Conservation (phyloP, 2,888 invertebrate species). For the Drosophila maculinotata region DNA sequence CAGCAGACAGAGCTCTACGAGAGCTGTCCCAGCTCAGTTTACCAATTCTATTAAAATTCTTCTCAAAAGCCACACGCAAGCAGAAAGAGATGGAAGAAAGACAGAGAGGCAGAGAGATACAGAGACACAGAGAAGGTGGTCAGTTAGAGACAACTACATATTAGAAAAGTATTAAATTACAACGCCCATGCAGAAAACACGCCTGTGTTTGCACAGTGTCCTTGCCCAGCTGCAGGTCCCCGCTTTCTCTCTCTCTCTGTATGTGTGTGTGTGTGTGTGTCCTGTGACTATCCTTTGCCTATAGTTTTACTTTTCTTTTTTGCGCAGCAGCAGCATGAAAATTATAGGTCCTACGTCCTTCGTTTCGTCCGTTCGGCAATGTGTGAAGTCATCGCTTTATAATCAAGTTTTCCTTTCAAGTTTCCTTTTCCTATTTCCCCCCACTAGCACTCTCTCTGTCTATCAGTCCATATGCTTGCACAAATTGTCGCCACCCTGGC, state of each 20-base stretch:
- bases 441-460: neutral
- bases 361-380: constrained; percentile 58
- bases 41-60: constrained; percentile 81
- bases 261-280: constrained; percentile 6
- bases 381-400: constrained; percentile 84
- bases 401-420: constrained; percentile 83
- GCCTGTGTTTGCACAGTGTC: constrained; percentile 75
- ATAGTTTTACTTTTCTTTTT: constrained; percentile 11
- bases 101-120: neutral
- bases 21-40: constrained; percentile 60
- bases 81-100: constrained; percentile 21
- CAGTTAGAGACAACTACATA: constrained; percentile 65
- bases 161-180: constrained; percentile 81
- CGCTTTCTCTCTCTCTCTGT: neutral
- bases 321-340: constrained; percentile 56
- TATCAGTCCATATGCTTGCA: constrained; percentile 63
- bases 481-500: constrained; percentile 68
- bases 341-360: constrained; percentile 70
- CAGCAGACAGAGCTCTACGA: constrained; percentile 10
- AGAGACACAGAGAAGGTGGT: neutral
- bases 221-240: constrained; percentile 38
- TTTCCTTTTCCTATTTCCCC: constrained; percentile 53
- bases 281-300: constrained; percentile 46
- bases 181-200: constrained; percentile 55
- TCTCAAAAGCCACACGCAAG: constrained; percentile 57